Evolutionary conservation across 1,140 invertebrate genomes (phyloP), one percentile per base, ranked within the genome.

Genomic region (Drosophila triauraria): DNA sequence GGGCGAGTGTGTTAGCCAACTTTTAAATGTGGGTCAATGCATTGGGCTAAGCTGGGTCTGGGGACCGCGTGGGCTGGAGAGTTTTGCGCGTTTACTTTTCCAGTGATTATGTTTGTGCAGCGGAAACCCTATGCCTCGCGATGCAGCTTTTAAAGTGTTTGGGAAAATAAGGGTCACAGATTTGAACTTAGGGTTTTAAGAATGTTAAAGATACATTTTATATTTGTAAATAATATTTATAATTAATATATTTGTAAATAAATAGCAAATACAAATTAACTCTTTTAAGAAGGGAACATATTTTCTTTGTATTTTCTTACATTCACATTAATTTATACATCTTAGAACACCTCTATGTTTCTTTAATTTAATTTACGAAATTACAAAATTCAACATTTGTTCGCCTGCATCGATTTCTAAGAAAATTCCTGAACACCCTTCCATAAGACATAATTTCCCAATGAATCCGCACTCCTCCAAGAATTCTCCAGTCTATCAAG

Each of bases 21-120:
- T 63, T 62, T 70, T 64, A 65, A 74, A 87, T 88, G 74, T 88
- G 77, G 84, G 84, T 87, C 84, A 87, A 78, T 71, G 68, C 72
- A 56, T 70, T 68, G 44, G 43, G 20, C 17, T n/a, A 71, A 50
- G 25, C 51, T 69, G 51, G 47, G 20, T 17, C 65, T 54, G 51
- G 47, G 27, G 47, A 8, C 13, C 27, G 23, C 25, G n/a, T 51
- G 27, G 10, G n/a, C 17, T 56, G 8, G 40, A 32, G 32, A 35
- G 32, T n/a, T n/a, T 53, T 25, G 6, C 35, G 13, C 7, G 51
- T 38, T 38, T 38, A 23, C 20, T 40, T 23, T 40, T 9, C 20
- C 13, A 5, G 51, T 23, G 51, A 54, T 54, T 54, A 17, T 25
- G n/a, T 56, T 54, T 62, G 57, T 48, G 7, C 7, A 48, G 57